Evolutionary conservation across 2,888 invertebrate species (phyloP).

Genomic region (Agrotis clavis): DNA sequence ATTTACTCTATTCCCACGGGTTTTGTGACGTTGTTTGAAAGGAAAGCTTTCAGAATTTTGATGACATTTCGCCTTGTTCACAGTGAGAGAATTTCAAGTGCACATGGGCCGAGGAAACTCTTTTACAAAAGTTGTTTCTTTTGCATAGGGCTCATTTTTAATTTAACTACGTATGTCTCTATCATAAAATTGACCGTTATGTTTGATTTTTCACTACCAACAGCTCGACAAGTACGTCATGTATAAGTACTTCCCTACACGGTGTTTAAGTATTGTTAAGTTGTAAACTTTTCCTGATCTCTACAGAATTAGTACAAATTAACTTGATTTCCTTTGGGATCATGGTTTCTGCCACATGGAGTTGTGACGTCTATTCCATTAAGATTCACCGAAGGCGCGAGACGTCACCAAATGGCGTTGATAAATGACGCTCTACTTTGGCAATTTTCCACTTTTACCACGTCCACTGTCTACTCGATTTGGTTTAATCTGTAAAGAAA

Average conservation of each 20-base stretch:
- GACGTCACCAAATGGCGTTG: slow-evolving; percentile 80
- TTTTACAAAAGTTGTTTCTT: background rate
- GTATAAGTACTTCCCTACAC: no score
- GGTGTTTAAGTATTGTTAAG: no score
- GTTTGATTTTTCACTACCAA: background rate
- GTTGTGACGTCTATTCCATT: slow-evolving; percentile 72
- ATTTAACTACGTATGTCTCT: background rate
- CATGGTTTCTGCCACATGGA: slow-evolving; percentile 61
- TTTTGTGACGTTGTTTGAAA: slow-evolving; percentile 27
- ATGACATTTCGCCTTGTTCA: slow-evolving; percentile 14
- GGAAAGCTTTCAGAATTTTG: slow-evolving; percentile 41
- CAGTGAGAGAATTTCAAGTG: slow-evolving; percentile 10
- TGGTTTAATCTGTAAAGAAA: slow-evolving; percentile 75
- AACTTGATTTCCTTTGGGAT: slow-evolving; percentile 49
- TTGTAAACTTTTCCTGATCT: background rate
- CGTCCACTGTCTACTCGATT: slow-evolving; percentile 73
- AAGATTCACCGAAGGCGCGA: slow-evolving; percentile 78
- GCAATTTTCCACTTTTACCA: slow-evolving; percentile 82
- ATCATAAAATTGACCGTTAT: background rate
- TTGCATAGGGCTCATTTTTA: background rate
- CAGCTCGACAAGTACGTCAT: no score
- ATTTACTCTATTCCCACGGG: slow-evolving; percentile 24
- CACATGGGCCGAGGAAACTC: background rate
- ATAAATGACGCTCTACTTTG: slow-evolving; percentile 81
- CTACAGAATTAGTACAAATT: slow-evolving; percentile 29